Conservation (phyloP, 2,888 invertebrate species). For the Melanostoma scalare region DNA sequence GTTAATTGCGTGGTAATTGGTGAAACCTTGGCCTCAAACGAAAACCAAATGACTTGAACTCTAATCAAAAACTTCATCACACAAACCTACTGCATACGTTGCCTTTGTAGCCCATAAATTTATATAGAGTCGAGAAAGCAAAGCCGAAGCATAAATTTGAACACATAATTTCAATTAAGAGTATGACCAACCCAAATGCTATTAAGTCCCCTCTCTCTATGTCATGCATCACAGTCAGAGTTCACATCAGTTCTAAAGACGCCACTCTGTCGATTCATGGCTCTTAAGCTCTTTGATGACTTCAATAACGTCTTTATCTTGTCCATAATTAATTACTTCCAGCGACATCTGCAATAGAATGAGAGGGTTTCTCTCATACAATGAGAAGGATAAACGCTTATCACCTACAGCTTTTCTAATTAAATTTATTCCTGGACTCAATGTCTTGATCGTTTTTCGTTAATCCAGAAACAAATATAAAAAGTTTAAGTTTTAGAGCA, state of each 20-base stretch:
- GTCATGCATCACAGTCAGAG: neutral
- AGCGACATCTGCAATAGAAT: conserved; percentile 40
- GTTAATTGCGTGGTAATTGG: too few species aligned
- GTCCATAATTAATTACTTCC: conserved; percentile 47
- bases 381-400: conserved; percentile 15
- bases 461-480: conserved; percentile 9
- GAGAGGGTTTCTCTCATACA: conserved; percentile 8
- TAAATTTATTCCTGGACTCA: conserved; percentile 37
- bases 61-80: too few species aligned
- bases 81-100: too few species aligned
- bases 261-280: conserved; percentile 41
- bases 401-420: conserved; percentile 34
- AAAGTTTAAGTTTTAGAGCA: conserved; percentile 6
- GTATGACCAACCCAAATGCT: conserved; percentile 14
- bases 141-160: conserved; percentile 12
- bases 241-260: conserved; percentile 1
- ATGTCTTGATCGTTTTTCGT: conserved; percentile 22
- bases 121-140: neutral
- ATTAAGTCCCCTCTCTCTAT: conserved; percentile 8
- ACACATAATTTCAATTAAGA: conserved; percentile 23
- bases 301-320: conserved; percentile 51
- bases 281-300: conserved; percentile 40
- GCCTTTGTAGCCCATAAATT: too few species aligned
- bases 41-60: too few species aligned
- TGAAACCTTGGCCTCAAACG: too few species aligned